Evolutionary conservation across 2,797 vertebrate species (phyloP).

Genomic region (Gobio occitaniae): DNA sequence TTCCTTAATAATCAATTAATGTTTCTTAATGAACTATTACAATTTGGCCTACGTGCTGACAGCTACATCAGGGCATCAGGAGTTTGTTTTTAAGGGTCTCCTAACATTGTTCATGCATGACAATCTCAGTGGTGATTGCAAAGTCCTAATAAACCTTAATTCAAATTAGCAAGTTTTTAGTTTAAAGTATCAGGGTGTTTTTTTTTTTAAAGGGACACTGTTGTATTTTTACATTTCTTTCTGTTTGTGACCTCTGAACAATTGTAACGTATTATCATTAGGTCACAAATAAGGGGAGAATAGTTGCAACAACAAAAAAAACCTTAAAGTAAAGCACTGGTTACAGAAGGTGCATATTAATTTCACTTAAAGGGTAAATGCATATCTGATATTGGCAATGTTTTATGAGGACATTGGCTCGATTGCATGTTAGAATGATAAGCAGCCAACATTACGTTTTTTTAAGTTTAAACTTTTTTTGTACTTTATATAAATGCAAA

Average conservation of each 20-base stretch:
- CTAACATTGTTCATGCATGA: background rate
- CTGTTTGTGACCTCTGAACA: background rate
- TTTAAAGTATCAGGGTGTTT: background rate
- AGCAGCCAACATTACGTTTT: background rate
- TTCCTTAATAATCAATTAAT: background rate
- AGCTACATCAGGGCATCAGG: background rate
- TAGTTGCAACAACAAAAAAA: background rate
- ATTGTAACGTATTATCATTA: background rate
- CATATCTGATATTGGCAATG: background rate
- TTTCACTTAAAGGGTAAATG: background rate
- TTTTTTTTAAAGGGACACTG: background rate
- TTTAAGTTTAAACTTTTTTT: background rate
- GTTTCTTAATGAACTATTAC: slow-evolving; percentile 9
- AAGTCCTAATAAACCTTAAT: background rate
- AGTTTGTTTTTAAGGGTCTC: background rate
- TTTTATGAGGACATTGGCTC: background rate
- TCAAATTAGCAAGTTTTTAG: background rate
- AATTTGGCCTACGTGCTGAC: background rate
- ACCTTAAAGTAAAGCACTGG: background rate
- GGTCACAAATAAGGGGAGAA: background rate
- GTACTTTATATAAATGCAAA: background rate
- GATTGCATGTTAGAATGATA: background rate
- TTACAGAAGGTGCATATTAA: background rate
- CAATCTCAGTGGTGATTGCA: background rate
- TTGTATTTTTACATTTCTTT: background rate